Conservation (phyloP, 2,113 vertebrate species). For the Herpetotheres cachinnans region DNA sequence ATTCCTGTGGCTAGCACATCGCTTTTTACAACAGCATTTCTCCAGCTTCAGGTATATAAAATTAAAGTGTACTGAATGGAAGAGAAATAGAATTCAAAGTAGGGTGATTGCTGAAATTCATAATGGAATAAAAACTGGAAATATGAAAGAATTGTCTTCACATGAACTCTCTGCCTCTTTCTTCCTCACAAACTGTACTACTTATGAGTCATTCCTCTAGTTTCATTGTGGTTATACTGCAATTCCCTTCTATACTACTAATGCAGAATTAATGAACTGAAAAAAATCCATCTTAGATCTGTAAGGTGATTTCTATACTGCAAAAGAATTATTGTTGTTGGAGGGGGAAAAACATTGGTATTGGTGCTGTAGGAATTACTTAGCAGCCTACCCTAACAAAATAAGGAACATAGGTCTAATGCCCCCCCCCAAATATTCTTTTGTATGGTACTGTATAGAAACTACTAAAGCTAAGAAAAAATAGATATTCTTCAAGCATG, state of each 20-base stretch:
- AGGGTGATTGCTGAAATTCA: neutral
- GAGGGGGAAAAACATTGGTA: neutral
- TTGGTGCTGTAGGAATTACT: neutral
- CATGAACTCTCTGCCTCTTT: neutral
- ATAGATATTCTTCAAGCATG: neutral
- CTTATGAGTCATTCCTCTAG: neutral
- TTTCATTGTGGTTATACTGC: neutral
- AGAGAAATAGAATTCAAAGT: neutral
- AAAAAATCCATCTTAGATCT: neutral
- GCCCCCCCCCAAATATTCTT: neutral
- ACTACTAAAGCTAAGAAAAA: neutral
- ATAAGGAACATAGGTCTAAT: neutral
- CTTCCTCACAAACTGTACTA: neutral
- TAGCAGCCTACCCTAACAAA: neutral
- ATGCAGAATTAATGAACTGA: neutral
- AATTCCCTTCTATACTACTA: neutral
- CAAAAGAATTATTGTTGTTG: neutral
- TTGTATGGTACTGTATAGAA: neutral
- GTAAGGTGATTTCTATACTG: neutral
- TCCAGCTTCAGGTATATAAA: neutral
- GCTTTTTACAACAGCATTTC: neutral
- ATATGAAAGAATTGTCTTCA: neutral
- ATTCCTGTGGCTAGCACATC: neutral
- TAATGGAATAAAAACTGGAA: neutral
- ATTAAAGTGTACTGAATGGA: neutral